Evolutionary conservation across 2,113 vertebrate species (phyloP).

Genomic region (Grantiella picta): DNA sequence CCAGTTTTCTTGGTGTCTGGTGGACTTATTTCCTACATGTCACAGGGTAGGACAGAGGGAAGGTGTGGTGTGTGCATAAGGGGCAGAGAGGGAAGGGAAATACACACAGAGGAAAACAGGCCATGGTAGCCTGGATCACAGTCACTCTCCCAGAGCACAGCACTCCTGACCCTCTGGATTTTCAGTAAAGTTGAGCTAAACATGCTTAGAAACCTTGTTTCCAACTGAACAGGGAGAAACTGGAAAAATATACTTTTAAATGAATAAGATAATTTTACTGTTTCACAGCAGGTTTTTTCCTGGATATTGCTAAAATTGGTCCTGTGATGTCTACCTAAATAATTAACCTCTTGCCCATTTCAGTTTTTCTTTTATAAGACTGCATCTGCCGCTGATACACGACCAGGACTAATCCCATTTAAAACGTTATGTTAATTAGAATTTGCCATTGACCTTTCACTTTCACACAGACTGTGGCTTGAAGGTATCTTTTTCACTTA

Average conservation of each 20-base stretch:
- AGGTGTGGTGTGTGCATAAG: no score
- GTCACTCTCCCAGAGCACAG: background rate
- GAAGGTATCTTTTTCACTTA: background rate
- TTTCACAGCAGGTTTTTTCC: background rate
- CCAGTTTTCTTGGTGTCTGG: background rate
- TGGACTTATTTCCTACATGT: background rate
- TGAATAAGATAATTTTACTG: background rate
- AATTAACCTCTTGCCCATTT: slow-evolving; percentile 9
- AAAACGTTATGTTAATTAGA: slow-evolving; percentile 16
- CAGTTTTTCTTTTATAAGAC: background rate
- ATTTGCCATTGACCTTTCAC: slow-evolving; percentile 1
- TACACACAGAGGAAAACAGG: background rate
- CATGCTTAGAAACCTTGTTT: background rate
- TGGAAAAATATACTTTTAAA: background rate
- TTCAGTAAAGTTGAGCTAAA: background rate
- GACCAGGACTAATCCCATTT: slow-evolving; percentile 11
- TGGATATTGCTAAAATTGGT: background rate
- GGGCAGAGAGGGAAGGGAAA: background rate
- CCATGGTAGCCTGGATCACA: background rate
- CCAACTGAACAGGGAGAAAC: background rate
- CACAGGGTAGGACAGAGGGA: background rate
- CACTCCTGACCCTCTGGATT: background rate
- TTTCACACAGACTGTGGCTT: background rate
- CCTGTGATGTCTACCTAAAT: background rate
- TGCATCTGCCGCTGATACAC: background rate